Evolutionary conservation across 2,888 invertebrate species (phyloP), one percentile per base, ranked within the genome.

Genomic region (Stratiomys singularior): DNA sequence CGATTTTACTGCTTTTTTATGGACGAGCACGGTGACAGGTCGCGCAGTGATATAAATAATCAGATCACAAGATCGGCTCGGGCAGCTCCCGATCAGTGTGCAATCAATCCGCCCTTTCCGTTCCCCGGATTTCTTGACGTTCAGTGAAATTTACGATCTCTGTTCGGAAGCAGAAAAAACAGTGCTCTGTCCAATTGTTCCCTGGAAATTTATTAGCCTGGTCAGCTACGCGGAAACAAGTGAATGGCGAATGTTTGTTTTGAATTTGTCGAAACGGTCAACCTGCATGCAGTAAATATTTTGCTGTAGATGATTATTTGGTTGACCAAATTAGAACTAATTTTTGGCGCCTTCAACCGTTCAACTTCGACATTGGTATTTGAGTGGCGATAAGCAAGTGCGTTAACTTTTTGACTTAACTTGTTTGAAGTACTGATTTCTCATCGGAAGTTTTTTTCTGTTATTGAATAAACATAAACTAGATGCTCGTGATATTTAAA

Each of bases 1-100:
- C 23, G 60, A 74, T 44, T 69, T 74, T 23, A 74, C 60, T 74
- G 74, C 28, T 27, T 71, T 71, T 71, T 71, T 71, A 71, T 71
- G 47, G 47, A 52, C 71, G 30, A 64, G 28, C 21, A 46, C 64
- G 64, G 28, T 46, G 72, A 71, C 72, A 56, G 56, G 72, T 60
- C 71, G 67, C 28, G 25, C 25, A 21, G 69, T 69, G 47, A 66
- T 25, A 69, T 69, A 46, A 64, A 64, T 64, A 28, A 64, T 30
- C 58, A 60, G 30, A 64, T 64, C 64, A 27, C 11, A 27, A 15
- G 69, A 69, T 69, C 69, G 66, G 25, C 15, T 37, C 60, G 60
- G 37, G 21, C 21, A 44, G 25, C 44, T 30, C 23, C 37, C 37
- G 21, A 44, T 66, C 66, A 37, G 66, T 37, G 30, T 66, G 37